phyloP scores from a whole-genome alignment of 2,888 invertebrate species.

The Meiosimyza platycephala region DNA sequence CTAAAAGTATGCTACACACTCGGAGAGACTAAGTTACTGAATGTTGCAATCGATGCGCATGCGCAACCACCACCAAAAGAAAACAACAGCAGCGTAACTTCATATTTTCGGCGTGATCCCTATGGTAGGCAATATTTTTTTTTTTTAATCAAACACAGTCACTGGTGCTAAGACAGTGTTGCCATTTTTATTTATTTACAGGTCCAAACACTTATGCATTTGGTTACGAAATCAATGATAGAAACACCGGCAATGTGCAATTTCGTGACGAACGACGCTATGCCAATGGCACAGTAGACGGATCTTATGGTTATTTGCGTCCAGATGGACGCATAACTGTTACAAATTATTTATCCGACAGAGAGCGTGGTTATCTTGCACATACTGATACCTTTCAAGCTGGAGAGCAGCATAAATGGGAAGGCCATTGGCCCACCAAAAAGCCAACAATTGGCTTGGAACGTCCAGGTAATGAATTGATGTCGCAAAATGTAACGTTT shows the following conservation, averaged over 20 bases:
- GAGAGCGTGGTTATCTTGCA: conserved; percentile 70
- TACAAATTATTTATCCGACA: conserved; percentile 75
- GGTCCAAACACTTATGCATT: conserved; percentile 78
- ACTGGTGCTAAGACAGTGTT: conserved; percentile 18
- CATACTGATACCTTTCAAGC: conserved; percentile 51
- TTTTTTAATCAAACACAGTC: neutral
- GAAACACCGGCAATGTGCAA: conserved; percentile 74
- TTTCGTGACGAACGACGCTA: conserved; percentile 78
- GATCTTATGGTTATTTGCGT: conserved; percentile 78
- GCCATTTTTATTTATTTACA: conserved; percentile 41
- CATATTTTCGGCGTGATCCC: conserved; percentile 58
- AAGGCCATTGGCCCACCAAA: conserved; percentile 53
- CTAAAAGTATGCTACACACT: conserved; percentile 48
- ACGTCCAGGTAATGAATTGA: conserved; percentile 19
- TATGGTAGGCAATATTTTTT: conserved; percentile 54
- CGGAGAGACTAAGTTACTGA: conserved; percentile 14
- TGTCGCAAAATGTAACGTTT: conserved; percentile 44
- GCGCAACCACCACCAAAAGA: conserved; percentile 28
- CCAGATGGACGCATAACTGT: conserved; percentile 73
- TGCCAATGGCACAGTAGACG: conserved; percentile 78
- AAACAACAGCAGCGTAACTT: conserved; percentile 44
- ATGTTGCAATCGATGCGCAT: conserved; percentile 11
- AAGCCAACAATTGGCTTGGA: conserved; percentile 45
- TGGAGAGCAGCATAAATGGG: conserved; percentile 44
- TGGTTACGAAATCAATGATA: conserved; percentile 78